Evolutionary conservation across 2,888 invertebrate species (phyloP).

Genomic region (Allacma fusca): DNA sequence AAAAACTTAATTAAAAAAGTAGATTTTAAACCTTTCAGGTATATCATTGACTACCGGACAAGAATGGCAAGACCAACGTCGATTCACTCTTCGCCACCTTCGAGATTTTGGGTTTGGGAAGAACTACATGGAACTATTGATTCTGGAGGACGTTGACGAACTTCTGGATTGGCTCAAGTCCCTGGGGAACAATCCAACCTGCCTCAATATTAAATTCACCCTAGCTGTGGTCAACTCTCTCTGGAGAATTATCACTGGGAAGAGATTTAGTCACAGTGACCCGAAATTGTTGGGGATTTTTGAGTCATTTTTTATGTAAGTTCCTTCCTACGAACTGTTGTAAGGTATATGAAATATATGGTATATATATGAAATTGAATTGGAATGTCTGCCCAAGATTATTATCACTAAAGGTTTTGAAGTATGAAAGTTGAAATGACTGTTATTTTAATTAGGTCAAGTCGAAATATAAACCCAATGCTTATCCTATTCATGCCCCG

Average conservation of each 20-base stretch:
- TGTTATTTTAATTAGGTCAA: neutral
- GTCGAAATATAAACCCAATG: neutral
- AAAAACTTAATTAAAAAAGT: neutral
- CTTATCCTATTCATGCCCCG: neutral
- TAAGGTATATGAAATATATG: no score
- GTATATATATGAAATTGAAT: no score
- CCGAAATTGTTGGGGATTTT: slow-evolving; percentile 4
- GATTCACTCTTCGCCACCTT: neutral
- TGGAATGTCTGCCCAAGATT: no score
- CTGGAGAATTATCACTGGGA: slow-evolving; percentile 30
- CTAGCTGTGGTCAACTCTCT: slow-evolving; percentile 31
- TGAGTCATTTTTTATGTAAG: slow-evolving; percentile 1
- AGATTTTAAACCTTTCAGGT: neutral
- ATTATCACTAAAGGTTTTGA: no score
- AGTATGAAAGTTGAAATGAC: no score
- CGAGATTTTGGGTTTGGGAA: slow-evolving; percentile 34
- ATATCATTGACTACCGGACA: neutral
- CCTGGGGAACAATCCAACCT: neutral
- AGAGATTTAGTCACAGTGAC: slow-evolving; percentile 16
- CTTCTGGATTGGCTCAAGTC: slow-evolving; percentile 30
- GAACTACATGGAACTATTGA: slow-evolving; percentile 14
- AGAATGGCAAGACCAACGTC: slow-evolving; percentile 9
- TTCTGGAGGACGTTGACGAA: slow-evolving; percentile 34
- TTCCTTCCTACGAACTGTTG: no score
- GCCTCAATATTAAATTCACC: slow-evolving; percentile 26